Evolutionary conservation across 2,113 vertebrate genomes (phyloP), one percentile per base, ranked within the genome.

Genomic region (Oenanthe oenanthe): DNA sequence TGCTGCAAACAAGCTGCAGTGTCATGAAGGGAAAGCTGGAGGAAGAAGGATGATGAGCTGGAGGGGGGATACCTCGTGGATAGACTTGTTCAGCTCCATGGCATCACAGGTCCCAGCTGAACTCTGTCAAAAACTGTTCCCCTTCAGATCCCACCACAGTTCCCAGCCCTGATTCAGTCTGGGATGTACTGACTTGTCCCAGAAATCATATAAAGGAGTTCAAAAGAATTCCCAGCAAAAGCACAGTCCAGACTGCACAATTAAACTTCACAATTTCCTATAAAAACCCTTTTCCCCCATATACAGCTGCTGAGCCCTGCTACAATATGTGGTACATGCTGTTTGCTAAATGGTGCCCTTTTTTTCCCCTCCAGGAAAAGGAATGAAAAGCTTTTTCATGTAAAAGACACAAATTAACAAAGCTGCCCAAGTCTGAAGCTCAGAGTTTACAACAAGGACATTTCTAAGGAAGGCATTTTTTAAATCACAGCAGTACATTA

Each of bases 331-430:
- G 14, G 21, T 53, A 4, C 11, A 34, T 34, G 25, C 11, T 53
- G 20, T 45, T 68, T 53, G 56, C 58, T 91, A 76, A 89, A 47
- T 21, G 8, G 8, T 21, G 3, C 10, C 28, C 29, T 26, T 63
- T 76, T 68, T 67, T 82, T 12, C 1, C 13, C 31, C 57, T 65
- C 54, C 40, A 61, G 45, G 42, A 72, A 93, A 63, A 86, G 29
- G 38, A 67, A 72, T 82, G 76, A 77, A 88, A 82, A 95, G n/a
- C 45, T 50, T 79, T 95, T 88, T 68, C 3, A 1, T 68, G 53
- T 68, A 83, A 90, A 90, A 74, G 50, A 31, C 34, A 68, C 17
- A 74, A 81, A 78, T 92, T 51, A 90, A 75, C 22, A 56, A 13
- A 19, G 51, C 73, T 86, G 62, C n/a, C 31, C 42, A 71, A 62